Evolutionary conservation across 2,113 vertebrate genomes (phyloP).

Genomic region (Clarias macrocephalus): DNA sequence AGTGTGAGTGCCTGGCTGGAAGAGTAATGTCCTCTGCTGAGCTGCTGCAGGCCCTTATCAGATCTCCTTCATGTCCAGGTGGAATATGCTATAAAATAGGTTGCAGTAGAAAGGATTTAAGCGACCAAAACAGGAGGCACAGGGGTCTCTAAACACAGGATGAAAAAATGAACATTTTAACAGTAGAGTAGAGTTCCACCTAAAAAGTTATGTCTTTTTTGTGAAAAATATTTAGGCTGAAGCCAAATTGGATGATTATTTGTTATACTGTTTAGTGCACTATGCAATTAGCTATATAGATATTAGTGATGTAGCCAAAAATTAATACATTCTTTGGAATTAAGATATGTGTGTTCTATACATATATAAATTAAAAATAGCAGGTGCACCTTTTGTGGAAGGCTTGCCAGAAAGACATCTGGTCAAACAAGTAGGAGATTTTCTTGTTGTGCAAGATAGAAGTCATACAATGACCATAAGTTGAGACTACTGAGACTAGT

Average conservation of each 20-base stretch:
- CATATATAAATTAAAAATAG: background rate
- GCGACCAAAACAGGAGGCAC: conserved; percentile 9
- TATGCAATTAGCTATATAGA: background rate
- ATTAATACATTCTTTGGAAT: background rate
- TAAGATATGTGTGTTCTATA: background rate
- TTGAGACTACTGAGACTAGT: too few species aligned
- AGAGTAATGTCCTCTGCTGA: conserved; percentile 45
- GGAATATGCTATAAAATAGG: conserved; percentile 52
- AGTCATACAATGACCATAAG: background rate
- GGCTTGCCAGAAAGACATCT: background rate
- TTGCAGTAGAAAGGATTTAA: conserved; percentile 50
- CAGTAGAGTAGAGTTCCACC: background rate
- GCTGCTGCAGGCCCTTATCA: conserved; percentile 47
- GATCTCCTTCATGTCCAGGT: conserved; percentile 53
- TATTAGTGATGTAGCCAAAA: background rate
- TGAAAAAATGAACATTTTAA: conserved; percentile 16
- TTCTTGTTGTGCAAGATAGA: background rate
- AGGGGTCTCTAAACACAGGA: background rate
- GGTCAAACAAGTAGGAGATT: background rate
- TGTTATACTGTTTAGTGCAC: background rate
- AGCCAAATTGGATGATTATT: background rate
- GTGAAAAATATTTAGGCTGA: conserved; percentile 1
- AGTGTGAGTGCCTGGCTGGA: conserved; percentile 20
- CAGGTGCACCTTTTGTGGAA: background rate
- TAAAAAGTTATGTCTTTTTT: background rate